These are phyloP conservation scores for Zeuzera pyrina DNA, from an alignment of 2,888 invertebrate species.

Conservation along the genomic window DNA sequence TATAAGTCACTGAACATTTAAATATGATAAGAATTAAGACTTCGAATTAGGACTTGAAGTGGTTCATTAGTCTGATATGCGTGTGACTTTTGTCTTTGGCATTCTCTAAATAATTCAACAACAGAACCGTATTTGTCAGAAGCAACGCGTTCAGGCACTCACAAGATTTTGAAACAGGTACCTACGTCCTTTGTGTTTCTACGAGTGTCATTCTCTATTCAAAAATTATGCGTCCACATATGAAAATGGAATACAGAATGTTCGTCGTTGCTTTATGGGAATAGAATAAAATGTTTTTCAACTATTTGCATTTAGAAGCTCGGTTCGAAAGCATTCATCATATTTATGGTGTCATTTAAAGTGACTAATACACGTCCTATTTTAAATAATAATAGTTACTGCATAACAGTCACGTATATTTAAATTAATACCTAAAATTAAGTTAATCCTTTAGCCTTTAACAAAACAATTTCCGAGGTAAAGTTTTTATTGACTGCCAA, in stretches of 20 bases:
- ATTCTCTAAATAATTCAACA: conserved; percentile 46
- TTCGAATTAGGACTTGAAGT: no score
- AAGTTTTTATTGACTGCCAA: no score
- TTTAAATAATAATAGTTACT: no score
- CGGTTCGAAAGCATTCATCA: conserved; percentile 1
- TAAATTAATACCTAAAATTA: no score
- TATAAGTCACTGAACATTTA: no score
- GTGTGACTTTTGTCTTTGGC: conserved; percentile 38
- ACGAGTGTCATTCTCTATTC: conserved; percentile 50
- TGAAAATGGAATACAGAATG: conserved; percentile 40
- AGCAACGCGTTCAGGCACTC: conserved; percentile 42
- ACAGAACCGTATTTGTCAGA: conserved; percentile 54
- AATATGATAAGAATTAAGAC: no score
- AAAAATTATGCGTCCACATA: conserved; percentile 52
- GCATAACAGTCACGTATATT: no score
- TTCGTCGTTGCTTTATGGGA: conserved; percentile 34
- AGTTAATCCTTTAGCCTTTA: no score
- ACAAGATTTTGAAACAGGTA: conserved; percentile 44
- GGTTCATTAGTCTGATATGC: conserved; percentile 7
- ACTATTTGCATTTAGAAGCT: conserved; percentile 35
- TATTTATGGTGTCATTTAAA: background rate
- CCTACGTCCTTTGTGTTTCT: conserved; percentile 35
- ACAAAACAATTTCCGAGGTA: no score
- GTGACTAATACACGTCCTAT: background rate
- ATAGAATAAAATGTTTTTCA: conserved; percentile 31